Evolutionary conservation across 2,888 invertebrate genomes (phyloP), one percentile per base, ranked within the genome.

Genomic region (Allolobophora icterica): DNA sequence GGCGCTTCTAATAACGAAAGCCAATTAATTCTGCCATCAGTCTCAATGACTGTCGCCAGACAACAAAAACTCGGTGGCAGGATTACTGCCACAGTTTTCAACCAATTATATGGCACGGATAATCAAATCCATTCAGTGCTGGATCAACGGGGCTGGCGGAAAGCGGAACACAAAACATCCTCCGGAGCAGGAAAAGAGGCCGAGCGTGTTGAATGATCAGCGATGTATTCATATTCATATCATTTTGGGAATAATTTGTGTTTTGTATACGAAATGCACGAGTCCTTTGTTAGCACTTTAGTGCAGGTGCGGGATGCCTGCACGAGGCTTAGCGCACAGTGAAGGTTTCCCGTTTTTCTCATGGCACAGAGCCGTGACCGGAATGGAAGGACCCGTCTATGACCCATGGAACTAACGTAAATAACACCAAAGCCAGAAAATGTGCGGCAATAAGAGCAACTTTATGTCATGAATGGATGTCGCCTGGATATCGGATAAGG

Each of bases 11-110:
- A 71, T n/a, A 71, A 71, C 71, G n/a, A 13, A 71, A 30, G 71
- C 71, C 71, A 71, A 71, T 71, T 71, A 71, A 71, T 71, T 71
- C 71, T 71, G n/a, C 71, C n/a, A 71, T 71, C 30, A 71, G 71
- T 71, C 71, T 71, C 71, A 71, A 71, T 71, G 71, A 71, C 71
- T n/a, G 71, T 71, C 71, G 8, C 71, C 71, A 71, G 71, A 71
- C 30, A 71, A 71, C 71, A 71, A 71, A 71, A 71, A 13, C 71
- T 2, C 8, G 71, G 30, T 8, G n/a, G 71, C 71, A 71, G n/a
- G 13, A 71, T 71, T n/a, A 71, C 71, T 4, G 30, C 71, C 71
- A 8, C 71, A 71, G 71, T 71, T n/a, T 71, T 30, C 30, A 71
- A 71, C 71, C 71, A 71, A 71, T 71, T n/a, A 71, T n/a, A 71